Conservation (phyloP, 1,140 invertebrate species). For the Teleogryllus occipitalis region DNA sequence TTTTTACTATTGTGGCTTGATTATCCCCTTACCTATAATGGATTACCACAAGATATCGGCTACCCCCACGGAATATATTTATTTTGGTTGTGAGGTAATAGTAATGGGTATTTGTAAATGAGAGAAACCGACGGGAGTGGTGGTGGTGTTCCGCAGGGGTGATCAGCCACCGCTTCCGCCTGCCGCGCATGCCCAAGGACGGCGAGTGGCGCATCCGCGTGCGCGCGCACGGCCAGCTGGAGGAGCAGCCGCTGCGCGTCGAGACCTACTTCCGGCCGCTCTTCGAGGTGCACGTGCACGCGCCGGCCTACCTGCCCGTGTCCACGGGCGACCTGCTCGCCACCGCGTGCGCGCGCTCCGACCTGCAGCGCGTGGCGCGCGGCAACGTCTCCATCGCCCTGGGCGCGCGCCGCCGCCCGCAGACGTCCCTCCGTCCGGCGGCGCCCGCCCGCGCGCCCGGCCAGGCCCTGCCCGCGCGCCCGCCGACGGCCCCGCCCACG, state of each 20-base stretch:
- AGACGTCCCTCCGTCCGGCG: too few relatives aligned
- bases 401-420: too few relatives aligned
- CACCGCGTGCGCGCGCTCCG: neutral
- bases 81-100: too few relatives aligned
- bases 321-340: neutral
- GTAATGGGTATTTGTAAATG: too few relatives aligned
- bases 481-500: too few relatives aligned
- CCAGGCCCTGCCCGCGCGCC: neutral
- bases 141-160: conserved; percentile 31
- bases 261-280: conserved; percentile 41
- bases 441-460: too few relatives aligned
- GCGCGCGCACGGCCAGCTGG: conserved; percentile 37
- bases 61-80: too few relatives aligned
- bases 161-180: conserved; percentile 33
- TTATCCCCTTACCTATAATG: too few relatives aligned
- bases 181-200: conserved; percentile 36
- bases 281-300: conserved; percentile 36
- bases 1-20: too few relatives aligned
- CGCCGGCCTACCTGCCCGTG: neutral
- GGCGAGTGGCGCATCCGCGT: conserved; percentile 43
- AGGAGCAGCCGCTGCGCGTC: conserved; percentile 39
- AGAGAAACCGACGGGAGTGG: neutral
- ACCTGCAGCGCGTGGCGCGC: neutral
- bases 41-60: too few relatives aligned
- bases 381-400: neutral